phyloP scores from a whole-genome alignment of 2,113 vertebrate genomes.

The Apaloderma vittatum region DNA sequence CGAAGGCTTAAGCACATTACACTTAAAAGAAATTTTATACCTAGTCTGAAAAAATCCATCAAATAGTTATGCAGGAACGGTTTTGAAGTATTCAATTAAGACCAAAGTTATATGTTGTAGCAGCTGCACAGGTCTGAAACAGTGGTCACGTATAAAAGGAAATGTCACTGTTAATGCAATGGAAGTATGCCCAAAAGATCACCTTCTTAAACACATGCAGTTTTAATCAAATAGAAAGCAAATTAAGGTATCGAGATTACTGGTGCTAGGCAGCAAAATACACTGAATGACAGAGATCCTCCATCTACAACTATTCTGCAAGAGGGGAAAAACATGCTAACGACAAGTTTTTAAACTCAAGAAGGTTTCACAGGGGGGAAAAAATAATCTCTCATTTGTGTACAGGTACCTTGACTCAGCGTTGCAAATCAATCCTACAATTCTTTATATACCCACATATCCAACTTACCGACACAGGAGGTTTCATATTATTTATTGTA shows the following conservation, averaged over 20 bases:
- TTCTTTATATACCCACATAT: conserved; percentile 82
- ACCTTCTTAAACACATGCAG: conserved; percentile 83
- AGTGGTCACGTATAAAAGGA: conserved; percentile 85
- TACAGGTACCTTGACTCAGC: conserved; percentile 82
- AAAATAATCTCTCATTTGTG: conserved; percentile 72
- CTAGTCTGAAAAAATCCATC: conserved; percentile 77
- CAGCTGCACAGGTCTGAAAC: conserved; percentile 83
- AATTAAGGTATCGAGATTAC: conserved; percentile 79
- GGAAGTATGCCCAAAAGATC: conserved; percentile 83
- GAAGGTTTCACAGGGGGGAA: conserved; percentile 37
- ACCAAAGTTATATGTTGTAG: conserved; percentile 81
- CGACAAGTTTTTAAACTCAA: conserved; percentile 74
- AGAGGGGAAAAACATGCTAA: conserved; percentile 82
- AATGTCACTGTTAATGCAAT: conserved; percentile 86
- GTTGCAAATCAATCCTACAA: conserved; percentile 75
- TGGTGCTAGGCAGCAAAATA: conserved; percentile 82
- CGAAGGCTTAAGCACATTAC: conserved; percentile 73
- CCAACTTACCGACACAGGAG: conserved; percentile 99
- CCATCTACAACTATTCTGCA: conserved; percentile 84
- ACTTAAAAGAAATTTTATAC: conserved; percentile 59
- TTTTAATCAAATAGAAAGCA: conserved; percentile 80
- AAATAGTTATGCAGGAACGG: conserved; percentile 81
- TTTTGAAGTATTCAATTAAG: conserved; percentile 76
- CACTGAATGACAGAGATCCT: conserved; percentile 77
- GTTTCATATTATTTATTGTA: conserved; percentile 99